Evolutionary conservation across 2,888 invertebrate species (phyloP).

Genomic region (Tupiocoris notatus): DNA sequence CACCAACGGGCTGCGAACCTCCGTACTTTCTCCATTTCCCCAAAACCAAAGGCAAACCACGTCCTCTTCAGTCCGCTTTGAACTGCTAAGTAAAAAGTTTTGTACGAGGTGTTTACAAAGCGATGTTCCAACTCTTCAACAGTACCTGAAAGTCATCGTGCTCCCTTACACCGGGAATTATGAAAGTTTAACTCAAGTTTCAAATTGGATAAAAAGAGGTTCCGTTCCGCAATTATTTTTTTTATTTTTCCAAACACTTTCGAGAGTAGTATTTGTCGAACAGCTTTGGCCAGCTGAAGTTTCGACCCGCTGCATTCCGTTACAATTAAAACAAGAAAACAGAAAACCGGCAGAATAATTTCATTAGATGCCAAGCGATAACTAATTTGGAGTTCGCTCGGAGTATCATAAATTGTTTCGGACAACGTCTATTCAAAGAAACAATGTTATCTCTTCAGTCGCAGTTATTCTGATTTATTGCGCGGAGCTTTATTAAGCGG

Average conservation of each 20-base stretch:
- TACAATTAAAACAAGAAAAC: not conserved
- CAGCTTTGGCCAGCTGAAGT: not conserved
- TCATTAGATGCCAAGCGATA: not conserved
- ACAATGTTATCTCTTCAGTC: no score
- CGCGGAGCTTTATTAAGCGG: no score
- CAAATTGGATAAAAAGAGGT: not conserved
- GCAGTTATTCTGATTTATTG: no score
- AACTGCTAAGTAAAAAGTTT: not conserved
- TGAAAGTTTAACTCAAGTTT: not conserved
- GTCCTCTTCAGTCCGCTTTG: not conserved
- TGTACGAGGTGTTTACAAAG: not conserved
- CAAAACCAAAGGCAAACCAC: not conserved
- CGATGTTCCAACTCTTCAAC: not conserved
- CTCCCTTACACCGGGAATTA: not conserved
- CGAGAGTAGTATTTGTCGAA: not conserved
- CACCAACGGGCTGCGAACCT: not conserved
- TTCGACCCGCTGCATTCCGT: not conserved
- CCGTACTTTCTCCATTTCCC: not conserved
- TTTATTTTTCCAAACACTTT: not conserved
- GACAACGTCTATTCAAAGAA: no score
- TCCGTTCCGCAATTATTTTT: not conserved
- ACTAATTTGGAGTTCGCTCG: no score
- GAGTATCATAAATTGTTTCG: no score
- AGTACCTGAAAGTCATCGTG: not conserved
- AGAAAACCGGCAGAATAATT: not conserved